Evolutionary conservation across 2,888 invertebrate genomes (phyloP), one percentile per base, ranked within the genome.

Genomic region (Slavum lentiscoides): DNA sequence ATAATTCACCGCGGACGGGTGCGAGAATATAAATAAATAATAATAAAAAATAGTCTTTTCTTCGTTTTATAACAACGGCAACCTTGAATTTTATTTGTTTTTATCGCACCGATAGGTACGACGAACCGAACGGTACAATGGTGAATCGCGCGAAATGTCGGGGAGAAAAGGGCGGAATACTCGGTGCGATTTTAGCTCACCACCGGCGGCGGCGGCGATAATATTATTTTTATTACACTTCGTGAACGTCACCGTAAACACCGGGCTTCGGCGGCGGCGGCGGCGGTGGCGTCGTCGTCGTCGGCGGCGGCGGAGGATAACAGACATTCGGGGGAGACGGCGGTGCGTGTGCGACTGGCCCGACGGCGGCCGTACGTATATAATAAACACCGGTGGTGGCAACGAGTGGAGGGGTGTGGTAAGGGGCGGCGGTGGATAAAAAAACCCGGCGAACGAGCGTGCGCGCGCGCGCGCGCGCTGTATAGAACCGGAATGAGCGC

Each of bases 321-420:
- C 59, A 15, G 21, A 72, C 80, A 66, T 23, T 58, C 70, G 64
- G 80, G 80, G 80, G 62, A 72, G 80, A 80, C 80, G 80, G 49
- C 80, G 70, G 64, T 80, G 72, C 72, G 72, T 80, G 80, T 80
- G 62, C 80, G 80, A 80, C 80, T 80, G 80, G 64, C 43, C 66
- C 66, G 74, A 55, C 70, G 80, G 17, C 66, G 74, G 64, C 64
- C 30, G 30, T 30, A 30, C 30, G 72, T 66, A 72, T 64, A 64
- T 72, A 64, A 80, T 55, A 72, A 39, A 43, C 80, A 37, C 43
- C 72, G 64, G 80, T 0, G 61, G 55, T 1, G 3, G 64, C 30
- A 30, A 30, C 30, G 30, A 58, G 19, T 39, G 19, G 64, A 39
- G 11, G 23, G 49, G 61, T 21, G 68, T 43, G 68, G 61, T 30